phyloP scores from a whole-genome alignment of 2,888 invertebrate genomes.

The Apodemia mormo region DNA sequence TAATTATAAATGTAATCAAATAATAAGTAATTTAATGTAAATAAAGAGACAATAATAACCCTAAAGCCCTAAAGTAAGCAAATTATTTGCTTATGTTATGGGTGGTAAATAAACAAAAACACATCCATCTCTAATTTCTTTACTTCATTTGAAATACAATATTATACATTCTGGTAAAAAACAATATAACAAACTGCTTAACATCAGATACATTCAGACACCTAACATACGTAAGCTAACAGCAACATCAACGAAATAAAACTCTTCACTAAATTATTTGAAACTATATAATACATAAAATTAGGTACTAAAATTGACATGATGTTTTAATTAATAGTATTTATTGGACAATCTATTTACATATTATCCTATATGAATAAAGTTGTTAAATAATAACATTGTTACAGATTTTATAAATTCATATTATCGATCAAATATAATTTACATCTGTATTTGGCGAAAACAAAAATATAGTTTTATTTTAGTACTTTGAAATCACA shows the following conservation, averaged over 20 bases:
- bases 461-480: neutral
- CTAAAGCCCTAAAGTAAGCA: too few relatives aligned
- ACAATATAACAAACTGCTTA: conserved; percentile 56
- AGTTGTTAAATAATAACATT: neutral
- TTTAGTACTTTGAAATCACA: too few relatives aligned
- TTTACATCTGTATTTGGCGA: neutral
- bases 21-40: too few relatives aligned
- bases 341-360: conserved; percentile 12
- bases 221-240: conserved; percentile 48
- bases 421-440: neutral
- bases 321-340: conserved; percentile 21
- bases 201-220: conserved; percentile 53
- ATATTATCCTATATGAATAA: neutral
- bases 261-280: conserved; percentile 21
- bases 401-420: neutral
- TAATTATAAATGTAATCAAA: too few relatives aligned
- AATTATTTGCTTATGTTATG: too few relatives aligned
- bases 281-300: conserved; percentile 13
- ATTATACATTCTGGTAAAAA: conserved; percentile 66
- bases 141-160: conserved; percentile 51
- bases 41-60: too few relatives aligned
- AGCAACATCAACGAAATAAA: conserved; percentile 16
- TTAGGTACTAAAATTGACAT: conserved; percentile 25
- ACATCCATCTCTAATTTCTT: conserved; percentile 44
- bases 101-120: too few relatives aligned